Conservation (phyloP, 2,888 invertebrate species). For the Drosophila tripunctata region DNA sequence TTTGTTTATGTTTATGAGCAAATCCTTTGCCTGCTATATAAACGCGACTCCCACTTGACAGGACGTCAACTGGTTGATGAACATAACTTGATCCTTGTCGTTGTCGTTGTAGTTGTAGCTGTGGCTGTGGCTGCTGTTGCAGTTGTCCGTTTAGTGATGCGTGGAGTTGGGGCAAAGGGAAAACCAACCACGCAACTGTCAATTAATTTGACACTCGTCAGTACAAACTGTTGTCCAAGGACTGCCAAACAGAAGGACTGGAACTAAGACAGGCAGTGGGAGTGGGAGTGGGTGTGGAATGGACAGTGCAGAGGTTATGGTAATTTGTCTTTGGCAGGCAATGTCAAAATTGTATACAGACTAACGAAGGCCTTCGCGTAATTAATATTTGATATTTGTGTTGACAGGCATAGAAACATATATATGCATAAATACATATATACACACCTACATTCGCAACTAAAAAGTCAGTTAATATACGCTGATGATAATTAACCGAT, state of each 20-base stretch:
- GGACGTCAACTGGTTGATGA: constrained; percentile 6
- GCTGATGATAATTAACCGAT: constrained; percentile 37
- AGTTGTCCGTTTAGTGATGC: constrained; percentile 37
- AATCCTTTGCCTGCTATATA: constrained; percentile 33
- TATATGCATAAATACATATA: constrained; percentile 5
- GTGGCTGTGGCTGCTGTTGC: constrained; percentile 15
- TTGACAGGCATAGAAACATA: constrained; percentile 39
- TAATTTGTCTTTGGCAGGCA: constrained; percentile 62
- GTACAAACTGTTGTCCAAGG: constrained; percentile 24
- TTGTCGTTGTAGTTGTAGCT: constrained; percentile 12
- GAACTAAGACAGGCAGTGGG: neutral
- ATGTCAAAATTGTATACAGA: constrained; percentile 51
- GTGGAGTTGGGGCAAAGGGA: constrained; percentile 49
- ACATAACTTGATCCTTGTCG: constrained; percentile 33
- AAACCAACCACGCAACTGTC: constrained; percentile 61
- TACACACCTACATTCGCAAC: neutral
- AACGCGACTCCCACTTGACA: constrained; percentile 28
- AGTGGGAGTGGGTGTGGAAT: neutral
- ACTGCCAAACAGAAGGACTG: constrained; percentile 27
- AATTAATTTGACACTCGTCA: constrained; percentile 57
- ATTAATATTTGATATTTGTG: constrained; percentile 50
- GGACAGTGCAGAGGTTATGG: constrained; percentile 40
- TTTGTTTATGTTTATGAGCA: constrained; percentile 52
- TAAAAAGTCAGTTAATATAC: constrained; percentile 30
- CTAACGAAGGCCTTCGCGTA: constrained; percentile 19